Evolutionary conservation across 2,888 invertebrate genomes (phyloP).

Genomic region (Microdon myrmicae): DNA sequence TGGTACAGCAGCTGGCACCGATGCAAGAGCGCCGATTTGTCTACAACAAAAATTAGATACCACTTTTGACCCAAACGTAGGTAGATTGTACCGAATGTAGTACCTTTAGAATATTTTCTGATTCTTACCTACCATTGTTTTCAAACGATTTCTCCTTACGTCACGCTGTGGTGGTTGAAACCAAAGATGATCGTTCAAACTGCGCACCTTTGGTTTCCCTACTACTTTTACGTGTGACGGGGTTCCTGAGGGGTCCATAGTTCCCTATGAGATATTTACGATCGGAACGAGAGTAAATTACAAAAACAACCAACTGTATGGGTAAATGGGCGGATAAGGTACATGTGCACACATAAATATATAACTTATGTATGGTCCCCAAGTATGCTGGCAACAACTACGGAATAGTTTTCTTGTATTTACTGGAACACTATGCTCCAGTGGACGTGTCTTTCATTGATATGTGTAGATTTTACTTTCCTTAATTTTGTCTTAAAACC

Average conservation of each 20-base stretch:
- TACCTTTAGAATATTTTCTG: constrained; percentile 27
- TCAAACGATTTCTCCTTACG: constrained; percentile 43
- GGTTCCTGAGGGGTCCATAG: constrained; percentile 24
- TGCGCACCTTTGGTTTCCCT: constrained; percentile 40
- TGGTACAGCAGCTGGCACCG: constrained; percentile 42
- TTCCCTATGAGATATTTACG: constrained; percentile 40
- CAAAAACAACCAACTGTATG: constrained; percentile 13
- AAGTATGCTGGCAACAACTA: constrained; percentile 29
- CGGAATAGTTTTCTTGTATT: constrained; percentile 28
- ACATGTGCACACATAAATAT: neutral
- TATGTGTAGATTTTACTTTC: constrained; percentile 48
- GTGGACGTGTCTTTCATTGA: constrained; percentile 29
- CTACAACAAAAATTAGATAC: constrained; percentile 42
- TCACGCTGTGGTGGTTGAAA: constrained; percentile 50
- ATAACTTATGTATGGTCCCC: constrained; percentile 6
- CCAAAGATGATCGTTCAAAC: constrained; percentile 50
- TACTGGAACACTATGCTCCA: constrained; percentile 17
- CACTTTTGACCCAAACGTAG: constrained; percentile 31
- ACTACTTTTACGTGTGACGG: constrained; percentile 14
- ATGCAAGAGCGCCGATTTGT: constrained; percentile 50
- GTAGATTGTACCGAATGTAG: constrained; percentile 19
- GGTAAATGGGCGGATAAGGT: constrained; percentile 2
- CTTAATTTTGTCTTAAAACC: constrained; percentile 49
- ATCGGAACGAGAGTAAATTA: constrained; percentile 35
- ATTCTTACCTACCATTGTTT: constrained; percentile 48